These are phyloP conservation scores for Lophochroa leadbeateri DNA, from an alignment of 2,113 vertebrate genomes.

Conservation along the genomic window DNA sequence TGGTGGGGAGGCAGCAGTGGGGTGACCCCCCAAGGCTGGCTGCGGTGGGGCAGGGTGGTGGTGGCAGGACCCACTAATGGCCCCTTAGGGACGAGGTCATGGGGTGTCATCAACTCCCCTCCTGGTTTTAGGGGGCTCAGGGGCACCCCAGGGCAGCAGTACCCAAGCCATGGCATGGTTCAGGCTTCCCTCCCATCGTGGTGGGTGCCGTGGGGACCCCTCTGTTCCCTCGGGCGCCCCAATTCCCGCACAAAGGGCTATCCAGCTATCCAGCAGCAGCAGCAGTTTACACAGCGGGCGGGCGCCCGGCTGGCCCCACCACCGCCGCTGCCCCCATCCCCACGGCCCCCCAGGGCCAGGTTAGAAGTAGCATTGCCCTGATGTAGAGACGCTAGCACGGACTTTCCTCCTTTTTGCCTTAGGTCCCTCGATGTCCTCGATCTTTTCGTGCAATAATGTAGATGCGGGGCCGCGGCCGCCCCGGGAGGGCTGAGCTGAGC, in stretches of 20 bases:
- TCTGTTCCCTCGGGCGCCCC: not conserved
- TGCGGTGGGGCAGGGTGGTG: not conserved
- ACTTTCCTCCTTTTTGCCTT: constrained; percentile 78
- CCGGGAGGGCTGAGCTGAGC: constrained; percentile 13
- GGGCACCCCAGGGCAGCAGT: not conserved
- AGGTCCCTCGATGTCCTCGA: constrained; percentile 74
- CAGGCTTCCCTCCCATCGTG: not conserved
- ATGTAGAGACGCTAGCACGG: constrained; percentile 59
- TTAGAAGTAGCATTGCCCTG: constrained; percentile 69
- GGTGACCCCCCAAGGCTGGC: not conserved
- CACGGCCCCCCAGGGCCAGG: not conserved
- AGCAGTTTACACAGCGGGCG: constrained; percentile 62
- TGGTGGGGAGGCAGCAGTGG: not conserved
- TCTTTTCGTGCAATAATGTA: constrained; percentile 82
- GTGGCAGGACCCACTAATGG: not conserved
- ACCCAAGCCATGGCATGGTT: not conserved
- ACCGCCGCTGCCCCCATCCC: not conserved
- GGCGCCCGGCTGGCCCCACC: not conserved
- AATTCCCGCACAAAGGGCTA: constrained; percentile 64
- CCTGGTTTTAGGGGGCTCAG: not conserved
- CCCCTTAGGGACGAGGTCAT: not conserved
- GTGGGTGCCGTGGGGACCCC: not conserved
- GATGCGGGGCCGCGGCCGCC: constrained; percentile 54
- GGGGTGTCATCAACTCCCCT: not conserved
- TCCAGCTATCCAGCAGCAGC: constrained; percentile 19